Percentiles rank a stretch among this genome's conserved stretches.
These are phyloP conservation scores for Philopedon plagiatum DNA, from an alignment of 2,888 invertebrate species.

Conservation along the genomic window DNA sequence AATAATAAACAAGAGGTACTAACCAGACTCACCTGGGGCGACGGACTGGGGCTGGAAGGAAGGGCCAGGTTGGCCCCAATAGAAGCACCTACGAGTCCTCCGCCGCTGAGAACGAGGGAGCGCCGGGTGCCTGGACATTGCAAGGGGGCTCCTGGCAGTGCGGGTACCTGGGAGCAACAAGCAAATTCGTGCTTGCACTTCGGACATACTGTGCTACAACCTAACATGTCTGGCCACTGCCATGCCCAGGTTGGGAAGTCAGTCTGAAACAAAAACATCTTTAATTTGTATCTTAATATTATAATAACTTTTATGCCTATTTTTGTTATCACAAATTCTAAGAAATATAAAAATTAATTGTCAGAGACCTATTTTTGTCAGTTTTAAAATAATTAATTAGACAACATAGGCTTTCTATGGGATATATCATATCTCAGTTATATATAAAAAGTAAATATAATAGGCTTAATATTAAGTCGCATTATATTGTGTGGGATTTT, in stretches of 20 bases:
- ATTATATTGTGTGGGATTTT: neutral
- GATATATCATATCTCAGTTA: neutral
- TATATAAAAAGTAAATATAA: neutral
- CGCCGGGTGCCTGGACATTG: constrained; percentile 44
- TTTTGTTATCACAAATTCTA: neutral
- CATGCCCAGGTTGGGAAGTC: constrained; percentile 62
- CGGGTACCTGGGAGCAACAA: constrained; percentile 62
- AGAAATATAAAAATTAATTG: neutral
- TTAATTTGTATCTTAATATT: no score
- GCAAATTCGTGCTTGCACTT: constrained; percentile 79
- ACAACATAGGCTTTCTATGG: neutral
- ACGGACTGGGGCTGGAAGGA: constrained; percentile 57
- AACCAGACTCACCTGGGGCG: constrained; percentile 58
- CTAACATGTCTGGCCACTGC: constrained; percentile 69
- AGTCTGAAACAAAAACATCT: constrained; percentile 61
- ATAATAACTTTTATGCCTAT: no score
- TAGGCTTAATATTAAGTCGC: neutral
- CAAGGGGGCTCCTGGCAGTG: constrained; percentile 54
- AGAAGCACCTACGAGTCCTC: constrained; percentile 62
- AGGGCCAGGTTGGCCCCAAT: constrained; percentile 41
- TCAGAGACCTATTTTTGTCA: neutral
- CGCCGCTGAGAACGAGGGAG: constrained; percentile 59
- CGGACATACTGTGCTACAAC: constrained; percentile 76
- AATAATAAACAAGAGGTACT: constrained; percentile 14
- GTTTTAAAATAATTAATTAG: neutral